A percentile compares a stretch with the other conserved stretches of the same genome.
Evolutionary conservation across 2,797 vertebrate species (phyloP).

Genomic region (Pyrocephalus nanus): DNA sequence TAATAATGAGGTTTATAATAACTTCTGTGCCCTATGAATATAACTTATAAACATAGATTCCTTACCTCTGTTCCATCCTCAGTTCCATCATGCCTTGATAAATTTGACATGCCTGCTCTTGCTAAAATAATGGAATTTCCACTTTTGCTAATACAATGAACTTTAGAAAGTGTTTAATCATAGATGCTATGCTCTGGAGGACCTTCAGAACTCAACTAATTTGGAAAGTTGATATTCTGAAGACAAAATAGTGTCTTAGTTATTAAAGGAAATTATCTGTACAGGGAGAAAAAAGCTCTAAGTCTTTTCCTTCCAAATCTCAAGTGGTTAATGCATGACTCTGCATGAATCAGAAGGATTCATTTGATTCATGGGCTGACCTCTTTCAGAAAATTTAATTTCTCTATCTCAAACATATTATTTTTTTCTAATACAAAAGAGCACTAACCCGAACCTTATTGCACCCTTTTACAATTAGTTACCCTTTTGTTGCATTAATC

Average conservation of each 20-base stretch:
- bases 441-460: slow-evolving; percentile 9
- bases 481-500: slow-evolving; percentile 53
- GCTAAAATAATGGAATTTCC: slow-evolving; percentile 65
- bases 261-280: slow-evolving; percentile 78
- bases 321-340: slow-evolving; percentile 79
- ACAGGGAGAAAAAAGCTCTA: slow-evolving; percentile 60
- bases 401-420: slow-evolving; percentile 63
- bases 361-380: slow-evolving; percentile 69
- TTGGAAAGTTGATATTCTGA: slow-evolving; percentile 74
- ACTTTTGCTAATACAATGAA: slow-evolving; percentile 56
- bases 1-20: slow-evolving; percentile 59
- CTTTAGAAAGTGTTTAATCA: slow-evolving; percentile 74
- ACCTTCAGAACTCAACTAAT: slow-evolving; percentile 71
- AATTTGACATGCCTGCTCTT: slow-evolving; percentile 58
- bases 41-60: background rate
- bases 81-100: slow-evolving; percentile 21
- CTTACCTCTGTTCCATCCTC: background rate
- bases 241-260: slow-evolving; percentile 63
- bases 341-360: slow-evolving; percentile 75
- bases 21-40: slow-evolving; percentile 39
- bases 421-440: slow-evolving; percentile 58
- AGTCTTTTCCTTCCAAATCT: slow-evolving; percentile 70
- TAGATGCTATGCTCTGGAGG: slow-evolving; percentile 63
- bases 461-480: slow-evolving; percentile 55
- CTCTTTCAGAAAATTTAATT: slow-evolving; percentile 71